Evolutionary conservation across 1,140 invertebrate species (phyloP).

Genomic region (Pseudomyrmex flavicornis): DNA sequence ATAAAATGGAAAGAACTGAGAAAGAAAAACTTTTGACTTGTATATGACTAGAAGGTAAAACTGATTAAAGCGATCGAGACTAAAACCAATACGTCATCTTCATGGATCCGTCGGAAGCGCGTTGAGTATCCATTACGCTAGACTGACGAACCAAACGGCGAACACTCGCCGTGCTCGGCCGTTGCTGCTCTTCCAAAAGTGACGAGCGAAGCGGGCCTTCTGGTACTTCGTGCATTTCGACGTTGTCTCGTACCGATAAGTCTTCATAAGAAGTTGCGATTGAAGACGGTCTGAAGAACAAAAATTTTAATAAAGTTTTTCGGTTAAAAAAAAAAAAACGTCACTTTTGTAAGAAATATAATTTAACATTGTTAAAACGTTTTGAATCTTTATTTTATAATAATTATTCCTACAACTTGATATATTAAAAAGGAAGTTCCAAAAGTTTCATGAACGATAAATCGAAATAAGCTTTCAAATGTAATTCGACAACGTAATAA

Average conservation of each 20-base stretch:
- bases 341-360: not conserved
- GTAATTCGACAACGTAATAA: not conserved
- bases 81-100: constrained; percentile 95
- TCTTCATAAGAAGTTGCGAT: constrained; percentile 79
- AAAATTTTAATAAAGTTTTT: constrained; percentile 17
- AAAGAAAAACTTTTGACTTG: not conserved
- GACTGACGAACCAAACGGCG: constrained; percentile 89
- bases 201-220: constrained; percentile 60
- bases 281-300: constrained; percentile 71
- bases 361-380: not conserved
- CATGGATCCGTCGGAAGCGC: constrained; percentile 90
- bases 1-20: not conserved
- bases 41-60: constrained; percentile 48
- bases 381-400: not conserved
- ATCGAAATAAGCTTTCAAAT: not conserved
- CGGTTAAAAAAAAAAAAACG: too few species aligned
- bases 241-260: constrained; percentile 71
- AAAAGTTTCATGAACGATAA: not conserved
- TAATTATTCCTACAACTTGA: not conserved
- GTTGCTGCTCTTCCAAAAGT: constrained; percentile 73
- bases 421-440: not conserved
- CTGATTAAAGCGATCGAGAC: constrained; percentile 33
- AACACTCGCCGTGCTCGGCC: constrained; percentile 78
- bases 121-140: constrained; percentile 92
- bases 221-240: constrained; percentile 77